Evolutionary conservation across 2,888 invertebrate genomes (phyloP).

Genomic region (Rhimphoctona megacephalus): DNA sequence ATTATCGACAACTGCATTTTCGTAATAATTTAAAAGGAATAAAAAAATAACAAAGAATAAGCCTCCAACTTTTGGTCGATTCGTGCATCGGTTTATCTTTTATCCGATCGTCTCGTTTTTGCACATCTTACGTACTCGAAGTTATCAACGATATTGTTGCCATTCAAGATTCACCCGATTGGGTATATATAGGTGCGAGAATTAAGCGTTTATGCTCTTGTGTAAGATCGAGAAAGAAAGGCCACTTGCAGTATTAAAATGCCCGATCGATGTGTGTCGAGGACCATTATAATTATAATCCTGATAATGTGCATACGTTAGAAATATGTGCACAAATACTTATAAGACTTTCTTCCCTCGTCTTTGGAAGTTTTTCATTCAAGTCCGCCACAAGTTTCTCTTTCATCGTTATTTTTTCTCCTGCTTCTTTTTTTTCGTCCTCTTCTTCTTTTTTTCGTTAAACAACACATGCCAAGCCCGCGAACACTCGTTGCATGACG

Average conservation of each 20-base stretch:
- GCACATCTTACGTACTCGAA: conserved; percentile 24
- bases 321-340: neutral
- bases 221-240: conserved; percentile 61
- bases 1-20: conserved; percentile 75
- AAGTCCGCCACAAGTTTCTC: neutral
- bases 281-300: conserved; percentile 42
- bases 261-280: conserved; percentile 50
- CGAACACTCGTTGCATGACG: conserved; percentile 20
- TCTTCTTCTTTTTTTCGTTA: conserved; percentile 19
- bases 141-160: conserved; percentile 31
- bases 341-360: conserved; percentile 37
- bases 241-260: conserved; percentile 56
- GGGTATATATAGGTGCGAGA: conserved; percentile 37
- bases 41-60: conserved; percentile 11
- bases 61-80: conserved; percentile 13
- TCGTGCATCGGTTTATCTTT: conserved; percentile 21
- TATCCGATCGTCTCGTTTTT: conserved; percentile 5
- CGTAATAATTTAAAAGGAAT: neutral
- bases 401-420: neutral
- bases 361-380: conserved; percentile 15
- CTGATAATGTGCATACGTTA: neutral
- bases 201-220: conserved; percentile 46
- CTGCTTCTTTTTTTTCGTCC: conserved; percentile 29
- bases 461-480: conserved; percentile 31
- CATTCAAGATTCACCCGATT: conserved; percentile 31